Evolutionary conservation across 1,140 invertebrate species (phyloP).

Genomic region (Drosophila orosa): DNA sequence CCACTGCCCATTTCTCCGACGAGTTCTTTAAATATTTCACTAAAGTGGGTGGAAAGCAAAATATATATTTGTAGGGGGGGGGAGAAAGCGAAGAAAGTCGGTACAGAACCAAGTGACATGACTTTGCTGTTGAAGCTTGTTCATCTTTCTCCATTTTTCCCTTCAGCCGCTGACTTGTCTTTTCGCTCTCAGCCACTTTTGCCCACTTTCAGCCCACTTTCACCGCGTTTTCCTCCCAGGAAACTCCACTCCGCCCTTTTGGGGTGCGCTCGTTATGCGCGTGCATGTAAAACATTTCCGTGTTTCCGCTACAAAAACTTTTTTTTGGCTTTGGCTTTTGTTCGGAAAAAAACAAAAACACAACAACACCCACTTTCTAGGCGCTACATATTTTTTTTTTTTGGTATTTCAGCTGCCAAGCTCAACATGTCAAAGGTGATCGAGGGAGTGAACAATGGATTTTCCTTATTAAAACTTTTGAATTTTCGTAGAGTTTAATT

Average conservation of each 20-base stretch:
- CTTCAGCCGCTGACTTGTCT: conserved; percentile 11
- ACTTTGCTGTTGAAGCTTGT: conserved; percentile 33
- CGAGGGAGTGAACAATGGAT: no score
- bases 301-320: conserved; percentile 76
- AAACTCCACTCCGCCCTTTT: neutral
- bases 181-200: no score
- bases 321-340: conserved; percentile 73
- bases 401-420: neutral
- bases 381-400: neutral
- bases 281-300: conserved; percentile 81
- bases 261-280: conserved; percentile 38
- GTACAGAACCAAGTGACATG: conserved; percentile 37
- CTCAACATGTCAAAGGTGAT: neutral
- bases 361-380: conserved; percentile 4
- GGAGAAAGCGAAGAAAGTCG: neutral
- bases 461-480: no score
- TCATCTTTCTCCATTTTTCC: conserved; percentile 33
- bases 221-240: neutral
- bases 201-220: neutral
- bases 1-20: conserved; percentile 56
- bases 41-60: conserved; percentile 5
- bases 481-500: neutral
- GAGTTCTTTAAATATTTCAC: conserved; percentile 7
- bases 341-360: conserved; percentile 12
- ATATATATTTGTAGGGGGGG: neutral